phyloP scores from a whole-genome alignment of 2,888 invertebrate species.

The Melanophora roralis region DNA sequence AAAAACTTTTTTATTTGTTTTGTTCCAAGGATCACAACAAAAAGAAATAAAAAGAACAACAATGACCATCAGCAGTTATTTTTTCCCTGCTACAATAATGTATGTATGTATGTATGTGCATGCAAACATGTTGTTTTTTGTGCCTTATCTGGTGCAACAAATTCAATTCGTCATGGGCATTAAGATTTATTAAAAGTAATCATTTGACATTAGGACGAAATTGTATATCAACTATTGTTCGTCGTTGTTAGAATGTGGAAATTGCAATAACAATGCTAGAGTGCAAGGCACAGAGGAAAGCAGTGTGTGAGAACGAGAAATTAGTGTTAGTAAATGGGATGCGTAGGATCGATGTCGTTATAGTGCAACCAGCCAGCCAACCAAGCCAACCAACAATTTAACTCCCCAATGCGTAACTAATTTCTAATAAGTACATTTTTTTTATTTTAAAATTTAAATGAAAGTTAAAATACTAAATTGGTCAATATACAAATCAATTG shows the following conservation, averaged over 20 bases:
- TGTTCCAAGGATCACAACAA: conserved; percentile 50
- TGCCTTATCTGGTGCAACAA: conserved; percentile 62
- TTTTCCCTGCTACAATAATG: not conserved
- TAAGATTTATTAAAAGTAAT: conserved; percentile 77
- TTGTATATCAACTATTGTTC: conserved; percentile 67
- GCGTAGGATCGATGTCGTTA: conserved; percentile 4
- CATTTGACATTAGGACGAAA: conserved; percentile 78
- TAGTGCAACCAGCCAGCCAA: conserved; percentile 41
- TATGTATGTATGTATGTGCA: conserved; percentile 17
- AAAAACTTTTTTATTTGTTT: conserved; percentile 35
- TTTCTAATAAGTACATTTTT: conserved; percentile 56
- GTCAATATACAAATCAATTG: conserved; percentile 25
- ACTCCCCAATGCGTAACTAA: conserved; percentile 73
- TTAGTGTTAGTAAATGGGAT: not conserved
- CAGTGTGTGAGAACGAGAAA: conserved; percentile 37
- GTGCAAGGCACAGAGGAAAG: not conserved
- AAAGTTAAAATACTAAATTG: conserved; percentile 12
- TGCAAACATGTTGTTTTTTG: conserved; percentile 36
- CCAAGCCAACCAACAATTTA: conserved; percentile 48
- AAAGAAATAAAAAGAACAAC: conserved; percentile 22
- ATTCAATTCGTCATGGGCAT: conserved; percentile 77
- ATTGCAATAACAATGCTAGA: conserved; percentile 2
- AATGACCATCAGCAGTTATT: conserved; percentile 40
- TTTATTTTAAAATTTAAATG: conserved; percentile 12
- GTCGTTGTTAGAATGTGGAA: not conserved